Evolutionary conservation across 2,113 vertebrate genomes (phyloP).

Genomic region (Semnornis frantzii): DNA sequence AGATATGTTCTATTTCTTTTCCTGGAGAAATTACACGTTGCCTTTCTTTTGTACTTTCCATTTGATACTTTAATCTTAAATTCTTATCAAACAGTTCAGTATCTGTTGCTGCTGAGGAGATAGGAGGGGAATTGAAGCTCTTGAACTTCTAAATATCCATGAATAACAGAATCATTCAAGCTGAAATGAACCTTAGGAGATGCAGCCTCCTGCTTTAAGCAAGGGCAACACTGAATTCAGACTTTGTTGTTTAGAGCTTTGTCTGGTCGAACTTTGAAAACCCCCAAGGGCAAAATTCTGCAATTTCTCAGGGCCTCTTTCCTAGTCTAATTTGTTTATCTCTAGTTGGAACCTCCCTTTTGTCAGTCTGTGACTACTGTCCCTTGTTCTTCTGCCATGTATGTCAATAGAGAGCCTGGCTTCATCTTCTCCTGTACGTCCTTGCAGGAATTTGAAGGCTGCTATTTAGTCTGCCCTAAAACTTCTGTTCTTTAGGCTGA

Average conservation of each 20-base stretch:
- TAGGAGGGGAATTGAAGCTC: neutral
- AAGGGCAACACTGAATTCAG: neutral
- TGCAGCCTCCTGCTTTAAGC: neutral
- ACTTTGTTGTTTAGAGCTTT: neutral
- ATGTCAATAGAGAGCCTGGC: neutral
- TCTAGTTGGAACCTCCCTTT: neutral
- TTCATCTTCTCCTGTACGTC: neutral
- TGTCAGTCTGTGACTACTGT: neutral
- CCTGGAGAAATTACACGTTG: constrained; percentile 18
- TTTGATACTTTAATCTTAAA: constrained; percentile 27
- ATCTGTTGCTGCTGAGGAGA: constrained; percentile 12
- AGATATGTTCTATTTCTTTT: neutral
- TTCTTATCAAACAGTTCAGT: constrained; percentile 14
- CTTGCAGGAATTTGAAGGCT: neutral
- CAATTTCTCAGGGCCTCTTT: neutral
- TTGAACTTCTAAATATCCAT: constrained; percentile 25
- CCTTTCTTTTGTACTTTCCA: constrained; percentile 34
- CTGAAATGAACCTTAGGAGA: neutral
- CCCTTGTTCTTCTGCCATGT: neutral
- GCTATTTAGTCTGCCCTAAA: neutral
- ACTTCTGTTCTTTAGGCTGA: neutral
- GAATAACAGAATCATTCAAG: constrained; percentile 17
- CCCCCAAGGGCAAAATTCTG: neutral
- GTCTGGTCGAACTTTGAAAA: neutral
- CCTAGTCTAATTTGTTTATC: neutral